phyloP scores from a whole-genome alignment of 2,113 vertebrate genomes.

The Saccopteryx leptura region DNA sequence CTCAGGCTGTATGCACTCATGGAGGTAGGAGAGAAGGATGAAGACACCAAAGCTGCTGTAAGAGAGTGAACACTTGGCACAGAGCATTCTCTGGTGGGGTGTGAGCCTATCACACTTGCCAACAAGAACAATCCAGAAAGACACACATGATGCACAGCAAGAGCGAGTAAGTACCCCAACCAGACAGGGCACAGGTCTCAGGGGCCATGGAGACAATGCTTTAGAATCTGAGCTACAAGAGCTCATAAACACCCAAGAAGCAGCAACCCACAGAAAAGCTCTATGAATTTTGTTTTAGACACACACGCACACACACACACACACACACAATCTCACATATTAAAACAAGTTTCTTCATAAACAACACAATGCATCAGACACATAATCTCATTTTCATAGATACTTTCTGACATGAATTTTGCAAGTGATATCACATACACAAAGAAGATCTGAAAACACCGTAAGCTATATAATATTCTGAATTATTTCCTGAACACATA shows the following conservation, averaged over 20 bases:
- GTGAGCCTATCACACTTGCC: slow-evolving; percentile 69
- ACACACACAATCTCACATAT: neutral
- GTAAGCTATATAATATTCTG: neutral
- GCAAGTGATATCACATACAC: slow-evolving; percentile 67
- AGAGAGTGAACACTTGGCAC: slow-evolving; percentile 88
- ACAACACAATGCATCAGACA: neutral
- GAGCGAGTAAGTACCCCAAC: neutral
- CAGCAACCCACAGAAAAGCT: slow-evolving; percentile 40
- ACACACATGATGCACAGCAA: slow-evolving; percentile 69
- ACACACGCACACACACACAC: neutral
- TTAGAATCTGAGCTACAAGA: neutral
- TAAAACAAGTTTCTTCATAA: slow-evolving; percentile 67
- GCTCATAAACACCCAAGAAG: slow-evolving; percentile 39
- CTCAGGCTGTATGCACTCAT: slow-evolving; percentile 99
- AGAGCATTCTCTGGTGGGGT: slow-evolving; percentile 66
- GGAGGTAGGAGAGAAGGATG: slow-evolving; percentile 98
- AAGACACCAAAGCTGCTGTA: slow-evolving; percentile 94
- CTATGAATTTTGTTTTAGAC: slow-evolving; percentile 49
- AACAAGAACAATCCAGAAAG: slow-evolving; percentile 74
- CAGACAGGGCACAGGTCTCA: neutral
- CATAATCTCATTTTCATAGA: slow-evolving; percentile 69
- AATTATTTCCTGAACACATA: neutral
- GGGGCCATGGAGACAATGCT: neutral
- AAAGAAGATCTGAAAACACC: slow-evolving; percentile 42
- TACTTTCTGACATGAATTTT: slow-evolving; percentile 82